phyloP scores from a whole-genome alignment of 2,888 invertebrate genomes.

The Acronicta psi region DNA sequence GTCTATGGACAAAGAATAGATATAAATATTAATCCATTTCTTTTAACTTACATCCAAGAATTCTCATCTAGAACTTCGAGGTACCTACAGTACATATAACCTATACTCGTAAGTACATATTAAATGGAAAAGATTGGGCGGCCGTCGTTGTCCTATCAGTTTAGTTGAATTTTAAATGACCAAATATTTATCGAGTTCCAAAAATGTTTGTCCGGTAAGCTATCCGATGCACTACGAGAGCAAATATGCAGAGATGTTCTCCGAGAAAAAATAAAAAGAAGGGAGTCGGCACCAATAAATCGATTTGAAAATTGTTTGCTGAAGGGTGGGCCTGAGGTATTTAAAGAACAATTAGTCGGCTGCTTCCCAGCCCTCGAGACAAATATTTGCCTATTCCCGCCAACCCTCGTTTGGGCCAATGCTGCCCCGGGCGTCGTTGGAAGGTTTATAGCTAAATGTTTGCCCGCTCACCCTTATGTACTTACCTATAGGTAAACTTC shows the following conservation, averaged over 20 bases:
- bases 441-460: constrained; percentile 84
- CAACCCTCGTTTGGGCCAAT: constrained; percentile 82
- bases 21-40: too few species aligned
- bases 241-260: constrained; percentile 61
- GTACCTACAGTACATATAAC: too few species aligned
- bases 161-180: constrained; percentile 49
- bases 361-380: constrained; percentile 83
- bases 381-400: constrained; percentile 88
- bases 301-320: constrained; percentile 84
- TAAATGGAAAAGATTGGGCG: neutral
- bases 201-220: constrained; percentile 77
- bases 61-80: too few species aligned
- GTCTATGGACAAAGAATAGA: too few species aligned
- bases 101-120: too few species aligned
- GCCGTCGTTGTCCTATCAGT: constrained; percentile 29
- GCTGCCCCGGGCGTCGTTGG: constrained; percentile 80
- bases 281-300: constrained; percentile 81
- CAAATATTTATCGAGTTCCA: constrained; percentile 70
- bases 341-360: constrained; percentile 88
- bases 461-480: constrained; percentile 80
- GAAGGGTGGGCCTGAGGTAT: constrained; percentile 83
- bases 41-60: too few species aligned
- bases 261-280: constrained; percentile 70
- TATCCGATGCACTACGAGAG: constrained; percentile 62
- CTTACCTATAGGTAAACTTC: constrained; percentile 72